Evolutionary conservation across 2,113 vertebrate species (phyloP).

Genomic region (Chaenocephalus aceratus): DNA sequence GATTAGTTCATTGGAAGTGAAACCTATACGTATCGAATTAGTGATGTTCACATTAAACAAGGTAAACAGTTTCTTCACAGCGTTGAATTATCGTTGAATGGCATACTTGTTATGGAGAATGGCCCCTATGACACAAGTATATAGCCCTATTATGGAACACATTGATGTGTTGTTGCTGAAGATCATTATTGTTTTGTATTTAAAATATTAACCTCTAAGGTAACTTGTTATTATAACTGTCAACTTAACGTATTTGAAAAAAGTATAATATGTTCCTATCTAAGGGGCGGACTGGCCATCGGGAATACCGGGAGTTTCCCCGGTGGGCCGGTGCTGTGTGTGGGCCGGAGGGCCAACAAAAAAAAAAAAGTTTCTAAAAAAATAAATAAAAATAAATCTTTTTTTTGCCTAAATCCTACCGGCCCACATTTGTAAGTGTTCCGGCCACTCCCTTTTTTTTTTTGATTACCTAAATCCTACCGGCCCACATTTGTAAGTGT

Average conservation of each 20-base stretch:
- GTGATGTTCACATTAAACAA: neutral
- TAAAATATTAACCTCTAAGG: neutral
- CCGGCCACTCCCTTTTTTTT: too few relatives aligned
- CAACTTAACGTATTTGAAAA: neutral
- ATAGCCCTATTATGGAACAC: neutral
- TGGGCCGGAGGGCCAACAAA: too few relatives aligned
- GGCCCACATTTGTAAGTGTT: too few relatives aligned
- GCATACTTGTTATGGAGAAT: neutral
- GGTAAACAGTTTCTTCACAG: neutral
- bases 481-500: too few relatives aligned
- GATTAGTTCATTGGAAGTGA: neutral
- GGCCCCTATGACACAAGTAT: neutral
- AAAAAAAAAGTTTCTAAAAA: too few relatives aligned
- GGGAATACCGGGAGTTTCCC: too few relatives aligned
- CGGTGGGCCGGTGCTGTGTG: too few relatives aligned
- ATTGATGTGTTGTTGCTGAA: neutral
- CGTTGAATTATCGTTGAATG: neutral
- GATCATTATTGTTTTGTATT: neutral
- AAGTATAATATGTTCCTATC: too few relatives aligned
- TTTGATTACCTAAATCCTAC: too few relatives aligned
- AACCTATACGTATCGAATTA: neutral
- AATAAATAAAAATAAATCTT: too few relatives aligned
- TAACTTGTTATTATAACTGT: neutral
- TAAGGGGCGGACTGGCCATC: too few relatives aligned
- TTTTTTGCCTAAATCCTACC: too few relatives aligned